These are phyloP conservation scores for Festucalex cinctus DNA, from an alignment of 2,113 vertebrate species.

Conservation along the genomic window DNA sequence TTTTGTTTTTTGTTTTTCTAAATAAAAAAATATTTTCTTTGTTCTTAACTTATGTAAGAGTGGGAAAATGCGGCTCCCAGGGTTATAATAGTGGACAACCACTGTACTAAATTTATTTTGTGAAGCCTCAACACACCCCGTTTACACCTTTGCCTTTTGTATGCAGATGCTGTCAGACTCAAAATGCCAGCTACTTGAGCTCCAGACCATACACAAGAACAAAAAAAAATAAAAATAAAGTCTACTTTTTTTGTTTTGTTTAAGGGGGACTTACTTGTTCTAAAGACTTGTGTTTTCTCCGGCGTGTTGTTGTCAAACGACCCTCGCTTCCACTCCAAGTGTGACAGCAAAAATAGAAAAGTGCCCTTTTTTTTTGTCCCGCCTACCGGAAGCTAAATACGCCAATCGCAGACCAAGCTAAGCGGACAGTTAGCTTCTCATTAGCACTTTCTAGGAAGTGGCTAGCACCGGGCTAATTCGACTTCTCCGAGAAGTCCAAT, in stretches of 20 bases:
- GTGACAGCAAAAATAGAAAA: not conserved
- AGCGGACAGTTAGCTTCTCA: slow-evolving; percentile 4
- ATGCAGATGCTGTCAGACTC: not conserved
- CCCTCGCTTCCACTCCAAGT: not conserved
- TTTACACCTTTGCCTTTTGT: not conserved
- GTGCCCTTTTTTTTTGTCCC: not conserved
- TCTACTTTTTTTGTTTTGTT: not conserved
- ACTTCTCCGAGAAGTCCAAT: not conserved
- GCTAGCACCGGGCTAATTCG: not conserved
- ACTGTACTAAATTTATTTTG: not conserved
- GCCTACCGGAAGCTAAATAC: not conserved
- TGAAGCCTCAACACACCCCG: not conserved
- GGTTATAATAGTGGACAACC: not conserved
- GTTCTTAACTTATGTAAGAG: not conserved
- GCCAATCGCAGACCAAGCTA: not conserved
- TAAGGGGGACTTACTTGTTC: not conserved
- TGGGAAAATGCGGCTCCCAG: not conserved
- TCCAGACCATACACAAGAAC: not conserved
- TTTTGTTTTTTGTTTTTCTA: not conserved
- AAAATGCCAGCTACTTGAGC: not conserved
- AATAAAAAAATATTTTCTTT: too few species aligned
- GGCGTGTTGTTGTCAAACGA: not conserved
- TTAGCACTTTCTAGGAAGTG: not conserved
- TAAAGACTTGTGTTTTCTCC: not conserved
- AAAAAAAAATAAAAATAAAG: too few species aligned